Base-by-base conservation (phyloP, 2,888 invertebrate species). In the Meganola albula region DNA sequence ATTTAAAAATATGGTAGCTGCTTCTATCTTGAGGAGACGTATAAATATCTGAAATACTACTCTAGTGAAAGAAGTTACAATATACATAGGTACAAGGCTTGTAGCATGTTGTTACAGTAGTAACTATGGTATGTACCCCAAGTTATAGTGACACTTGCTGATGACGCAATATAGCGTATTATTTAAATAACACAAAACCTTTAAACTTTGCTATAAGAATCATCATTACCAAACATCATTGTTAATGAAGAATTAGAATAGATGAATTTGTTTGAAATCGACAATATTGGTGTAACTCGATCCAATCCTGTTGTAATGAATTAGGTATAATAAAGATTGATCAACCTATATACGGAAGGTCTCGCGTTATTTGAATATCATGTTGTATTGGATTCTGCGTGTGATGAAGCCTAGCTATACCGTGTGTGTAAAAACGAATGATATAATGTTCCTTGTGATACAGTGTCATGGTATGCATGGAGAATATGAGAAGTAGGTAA, bases 401-500 rank as follows among this genome's bases (percentile, higher is more conserved):
- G 70, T 70, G 48, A 62, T 72, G 74, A 68, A 66, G 68, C 67
- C 57, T 53, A 53, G 55, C 56, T 58, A 63, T 51, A 31, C 42
- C 40, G 65, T 63, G 67, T 53, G 49, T 39, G 23, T 30, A 58
- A 53, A 38, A 61, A 58, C 58, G 64, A 59, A 72, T 76, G 75
- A 73, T 58, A 53, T 60, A 64, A 72, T 64, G 65, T 60, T 52
- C 42, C 47, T 44, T 59, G 66, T 72, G 52, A 64, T 58, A 63
- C 49, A 63, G 75, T 82, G 62, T 74, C 43, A 68, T 74, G 75
- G 72, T 77, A 78, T 74, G 71, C 75, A 73, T 78, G 78, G 69
- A 73, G 62, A 64, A 65, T 53, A 80, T 80, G 82, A 82, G 57
- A 69, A 66, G 59, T 70, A 69, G 70, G 57, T 74, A 74, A 74